phyloP scores from a whole-genome alignment of 2,113 vertebrate species.

The Serilophus lunatus region DNA sequence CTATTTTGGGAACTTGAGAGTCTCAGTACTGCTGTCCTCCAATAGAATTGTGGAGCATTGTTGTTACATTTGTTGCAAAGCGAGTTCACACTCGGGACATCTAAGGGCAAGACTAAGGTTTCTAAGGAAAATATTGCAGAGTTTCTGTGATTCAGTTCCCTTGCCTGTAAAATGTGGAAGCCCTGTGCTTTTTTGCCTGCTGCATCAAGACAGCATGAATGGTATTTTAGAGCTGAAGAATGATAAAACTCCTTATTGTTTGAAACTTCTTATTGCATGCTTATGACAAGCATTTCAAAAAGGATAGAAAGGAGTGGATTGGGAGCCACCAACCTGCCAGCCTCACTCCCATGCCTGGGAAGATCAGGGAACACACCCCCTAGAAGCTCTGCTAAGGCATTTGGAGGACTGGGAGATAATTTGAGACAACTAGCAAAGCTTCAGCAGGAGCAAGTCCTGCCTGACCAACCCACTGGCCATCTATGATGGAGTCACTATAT shows the following conservation, averaged over 20 bases:
- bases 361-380: neutral
- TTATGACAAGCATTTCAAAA: neutral
- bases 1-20: neutral
- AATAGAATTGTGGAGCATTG: accelerated
- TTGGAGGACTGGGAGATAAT: neutral
- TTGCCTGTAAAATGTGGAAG: neutral
- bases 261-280: neutral
- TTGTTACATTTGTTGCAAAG: neutral
- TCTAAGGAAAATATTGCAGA: neutral
- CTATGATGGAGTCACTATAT: neutral
- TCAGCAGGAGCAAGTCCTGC: neutral
- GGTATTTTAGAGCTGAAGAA: neutral
- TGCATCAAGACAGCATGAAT: neutral
- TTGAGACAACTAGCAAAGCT: neutral
- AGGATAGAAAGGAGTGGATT: neutral
- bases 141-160: neutral
- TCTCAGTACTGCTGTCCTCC: neutral
- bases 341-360: neutral
- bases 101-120: neutral
- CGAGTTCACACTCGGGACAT: neutral
- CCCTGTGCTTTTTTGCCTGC: neutral
- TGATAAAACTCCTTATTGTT: neutral
- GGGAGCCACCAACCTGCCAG: neutral
- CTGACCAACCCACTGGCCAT: neutral
- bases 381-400: neutral